Base-by-base conservation (phyloP, 1,140 invertebrate species). In the Wasmannia auropunctata region DNA sequence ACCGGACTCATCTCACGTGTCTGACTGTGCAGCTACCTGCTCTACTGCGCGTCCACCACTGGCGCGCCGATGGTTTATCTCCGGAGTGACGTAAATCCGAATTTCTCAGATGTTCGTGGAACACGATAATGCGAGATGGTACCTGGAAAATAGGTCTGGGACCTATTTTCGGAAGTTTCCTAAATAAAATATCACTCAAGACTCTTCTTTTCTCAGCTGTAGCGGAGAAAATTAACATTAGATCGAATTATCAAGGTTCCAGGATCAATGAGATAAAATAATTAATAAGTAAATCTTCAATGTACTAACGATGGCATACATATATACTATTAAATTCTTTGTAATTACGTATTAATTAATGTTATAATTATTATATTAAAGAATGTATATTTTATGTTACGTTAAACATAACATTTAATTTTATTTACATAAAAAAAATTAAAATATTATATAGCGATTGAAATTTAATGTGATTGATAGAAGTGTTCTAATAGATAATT, bases 1-100 rank as follows among this genome's bases (percentile, higher is more conserved):
- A 72, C 51, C 56, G 56, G 69, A 75, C 86, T 86, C 70, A 67
- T 87, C 77, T 90, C 86, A 85, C 84, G 81, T 77, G 85, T 54
- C 60, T 34, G 76, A 85, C 74, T 70, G 67, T 83, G 54, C 67
- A 72, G 67, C 79, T 25, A 28, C 51, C 79, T 74, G 25, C 54
- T 72, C 79, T 72, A 81, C 79, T 83, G 51, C 76, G 62, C 14
- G 28, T n/a, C 65, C 63, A 49, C 65, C 34, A 37, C n/a, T 22
- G 43, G 34, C 25, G 37, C 65, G 19, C 49, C 37, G 37, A 83
- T 72, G 67, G 67, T 83, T 74, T 83, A 83, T 83, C 79, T 58
- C 40, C 14, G 8, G 67, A 72, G 51, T 60, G 67, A 74, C 79
- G 67, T 83, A 83, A 83, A 83, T 83, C 79, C 51, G 67, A 83